Percentiles rank a stretch among this genome's conserved stretches.
These are phyloP conservation scores for Paramormyrops kingsleyae DNA, from an alignment of 2,113 vertebrate genomes.

Conservation along the genomic window DNA sequence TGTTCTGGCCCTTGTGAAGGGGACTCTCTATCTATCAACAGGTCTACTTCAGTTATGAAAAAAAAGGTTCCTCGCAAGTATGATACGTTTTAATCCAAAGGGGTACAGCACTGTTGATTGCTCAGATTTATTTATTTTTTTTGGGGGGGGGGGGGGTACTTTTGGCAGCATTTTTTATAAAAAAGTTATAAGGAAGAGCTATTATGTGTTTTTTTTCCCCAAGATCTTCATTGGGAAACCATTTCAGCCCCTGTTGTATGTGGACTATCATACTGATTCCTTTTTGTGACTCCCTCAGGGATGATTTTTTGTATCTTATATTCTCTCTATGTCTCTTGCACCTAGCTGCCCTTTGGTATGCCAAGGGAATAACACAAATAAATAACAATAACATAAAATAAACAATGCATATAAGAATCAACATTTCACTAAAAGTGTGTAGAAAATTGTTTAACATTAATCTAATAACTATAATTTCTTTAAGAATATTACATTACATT, in stretches of 20 bases:
- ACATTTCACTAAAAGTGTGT: too few relatives aligned
- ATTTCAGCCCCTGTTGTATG: background rate
- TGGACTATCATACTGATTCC: background rate
- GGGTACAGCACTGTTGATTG: background rate
- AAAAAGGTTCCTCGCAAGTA: background rate
- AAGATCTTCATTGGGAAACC: background rate
- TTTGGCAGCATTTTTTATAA: background rate
- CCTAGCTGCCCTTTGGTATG: background rate
- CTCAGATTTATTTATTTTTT: background rate
- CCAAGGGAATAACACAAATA: background rate
- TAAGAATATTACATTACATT: background rate
- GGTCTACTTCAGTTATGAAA: background rate
- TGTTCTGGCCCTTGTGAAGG: background rate
- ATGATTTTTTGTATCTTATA: background rate
- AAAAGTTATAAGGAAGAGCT: background rate
- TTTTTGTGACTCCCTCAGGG: background rate
- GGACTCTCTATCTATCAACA: background rate
- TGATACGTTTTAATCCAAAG: background rate
- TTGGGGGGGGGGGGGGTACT: background rate
- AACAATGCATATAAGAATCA: background rate
- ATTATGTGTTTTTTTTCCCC: background rate
- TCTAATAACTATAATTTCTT: background rate
- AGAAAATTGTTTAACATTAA: background rate
- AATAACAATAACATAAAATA: background rate
- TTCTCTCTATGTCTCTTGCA: background rate